phyloP scores from a whole-genome alignment of 1,140 invertebrate genomes.

The Yoshiicerus persimilis region DNA sequence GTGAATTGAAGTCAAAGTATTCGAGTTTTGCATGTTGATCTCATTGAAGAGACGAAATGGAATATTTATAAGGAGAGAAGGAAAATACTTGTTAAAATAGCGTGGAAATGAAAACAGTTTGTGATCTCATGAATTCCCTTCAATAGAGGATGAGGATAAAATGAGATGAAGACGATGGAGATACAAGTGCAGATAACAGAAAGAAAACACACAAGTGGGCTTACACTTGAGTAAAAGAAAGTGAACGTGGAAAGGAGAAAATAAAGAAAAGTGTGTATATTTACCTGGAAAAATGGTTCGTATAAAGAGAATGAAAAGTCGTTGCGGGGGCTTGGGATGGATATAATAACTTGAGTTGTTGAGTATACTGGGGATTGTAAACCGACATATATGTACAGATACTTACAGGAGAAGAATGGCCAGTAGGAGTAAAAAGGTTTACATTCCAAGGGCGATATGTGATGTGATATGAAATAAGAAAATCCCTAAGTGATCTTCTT shows the following conservation, averaged over 20 bases:
- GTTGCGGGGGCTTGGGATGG: neutral
- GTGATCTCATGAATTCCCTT: constrained; percentile 23
- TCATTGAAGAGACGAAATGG: constrained; percentile 29
- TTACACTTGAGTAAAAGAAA: neutral
- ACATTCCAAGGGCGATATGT: neutral
- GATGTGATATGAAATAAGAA: neutral
- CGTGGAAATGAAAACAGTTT: constrained; percentile 32
- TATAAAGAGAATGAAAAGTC: neutral
- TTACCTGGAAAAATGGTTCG: neutral
- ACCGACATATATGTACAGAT: neutral
- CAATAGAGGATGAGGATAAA: constrained; percentile 25
- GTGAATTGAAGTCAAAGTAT: neutral
- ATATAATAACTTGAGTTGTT: neutral
- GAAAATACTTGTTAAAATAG: constrained; percentile 4
- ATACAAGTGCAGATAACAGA: neutral
- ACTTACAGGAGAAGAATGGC: neutral
- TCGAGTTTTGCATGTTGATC: neutral
- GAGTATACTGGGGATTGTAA: too few relatives aligned
- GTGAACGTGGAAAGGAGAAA: neutral
- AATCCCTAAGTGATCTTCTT: neutral
- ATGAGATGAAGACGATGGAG: neutral
- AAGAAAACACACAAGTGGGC: constrained; percentile 10
- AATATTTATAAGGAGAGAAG: constrained; percentile 25
- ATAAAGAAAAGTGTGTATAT: neutral
- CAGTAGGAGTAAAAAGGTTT: neutral